Evolutionary conservation across 2,113 vertebrate species (phyloP), one percentile per base, ranked within the genome.

Genomic region (Dinomys branickii): DNA sequence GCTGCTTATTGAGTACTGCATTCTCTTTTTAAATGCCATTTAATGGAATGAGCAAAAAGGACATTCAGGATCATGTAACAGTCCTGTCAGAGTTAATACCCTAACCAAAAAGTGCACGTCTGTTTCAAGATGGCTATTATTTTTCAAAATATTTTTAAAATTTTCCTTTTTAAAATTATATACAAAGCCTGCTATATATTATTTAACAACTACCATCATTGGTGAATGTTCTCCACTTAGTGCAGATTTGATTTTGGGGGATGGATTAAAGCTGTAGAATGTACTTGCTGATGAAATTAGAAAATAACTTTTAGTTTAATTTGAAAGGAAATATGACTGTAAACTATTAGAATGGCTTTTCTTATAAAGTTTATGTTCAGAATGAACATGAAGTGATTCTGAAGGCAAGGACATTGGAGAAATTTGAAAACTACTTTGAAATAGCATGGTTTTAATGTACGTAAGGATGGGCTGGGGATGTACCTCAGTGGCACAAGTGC

Each of bases 231-330:
- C 94, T 38, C n/a, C 52, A 58, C 88, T 93, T 80, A 88, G 59
- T 56, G 56, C 5, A 91, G 63, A 86, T 89, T 78, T 94, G 47
- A 59, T 73, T 91, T 93, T 86, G 59, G 13, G 87, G 63, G 94
- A 97, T n/a, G 28, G 33, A 93, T 85, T 94, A 81, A 85, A 94
- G 80, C 9, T 94, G 85, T 90, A 96, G 52, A 59, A 82, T 90
- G 77, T 88, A 28, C 22, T 92, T 94, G 20, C 28, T 96, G 41
- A 85, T 84, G 44, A 96, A 96, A 30, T 83, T 90, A 50, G 24
- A 87, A 24, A 91, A 7, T 83, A 92, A 47, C 24, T 41, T 95
- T 85, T 65, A 19, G 63, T 84, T 97, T 90, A 77, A 94, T 83
- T 96, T 96, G 69, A 90, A 94, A 65, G 63, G 52, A 83, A 52